Conservation (phyloP, 2,113 vertebrate genomes). For the Lophotis ruficrista region DNA sequence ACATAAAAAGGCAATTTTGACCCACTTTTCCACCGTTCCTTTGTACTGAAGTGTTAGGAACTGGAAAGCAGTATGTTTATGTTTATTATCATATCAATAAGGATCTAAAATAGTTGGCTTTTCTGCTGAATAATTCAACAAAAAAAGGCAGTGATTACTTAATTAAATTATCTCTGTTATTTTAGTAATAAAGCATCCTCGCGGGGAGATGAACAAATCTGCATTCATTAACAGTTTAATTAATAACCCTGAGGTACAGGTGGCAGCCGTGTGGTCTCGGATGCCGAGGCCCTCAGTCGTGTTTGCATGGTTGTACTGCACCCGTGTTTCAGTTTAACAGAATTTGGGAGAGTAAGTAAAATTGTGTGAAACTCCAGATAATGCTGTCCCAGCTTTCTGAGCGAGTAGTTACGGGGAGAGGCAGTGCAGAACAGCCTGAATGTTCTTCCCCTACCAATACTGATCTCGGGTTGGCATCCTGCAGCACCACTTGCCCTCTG, state of each 20-base stretch:
- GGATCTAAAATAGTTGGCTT: not conserved
- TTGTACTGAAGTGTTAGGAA: not conserved
- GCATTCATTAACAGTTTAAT: not conserved
- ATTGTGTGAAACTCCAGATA: not conserved
- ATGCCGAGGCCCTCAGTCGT: not conserved
- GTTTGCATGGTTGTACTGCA: not conserved
- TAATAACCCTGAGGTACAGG: not conserved
- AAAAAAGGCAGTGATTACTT: not conserved
- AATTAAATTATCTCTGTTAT: not conserved
- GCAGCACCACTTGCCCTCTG: not conserved
- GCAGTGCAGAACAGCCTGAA: not conserved
- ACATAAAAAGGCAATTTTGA: not conserved
- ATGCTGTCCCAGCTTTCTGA: not conserved
- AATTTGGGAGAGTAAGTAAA: not conserved
- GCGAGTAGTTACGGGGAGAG: too few relatives aligned
- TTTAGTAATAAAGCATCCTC: not conserved
- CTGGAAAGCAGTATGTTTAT: not conserved
- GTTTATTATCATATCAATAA: not conserved
- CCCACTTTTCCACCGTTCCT: slow-evolving; percentile 3
- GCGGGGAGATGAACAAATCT: not conserved
- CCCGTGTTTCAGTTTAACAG: too few relatives aligned
- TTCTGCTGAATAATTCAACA: not conserved
- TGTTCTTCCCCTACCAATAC: not conserved
- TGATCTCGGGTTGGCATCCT: not conserved
- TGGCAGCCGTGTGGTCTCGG: not conserved